Percentiles rank a stretch among this genome's conserved stretches.
These are phyloP conservation scores for Nematostella vectensis DNA, from an alignment of 92 coral and sea anemone species.

Conservation along the genomic window DNA sequence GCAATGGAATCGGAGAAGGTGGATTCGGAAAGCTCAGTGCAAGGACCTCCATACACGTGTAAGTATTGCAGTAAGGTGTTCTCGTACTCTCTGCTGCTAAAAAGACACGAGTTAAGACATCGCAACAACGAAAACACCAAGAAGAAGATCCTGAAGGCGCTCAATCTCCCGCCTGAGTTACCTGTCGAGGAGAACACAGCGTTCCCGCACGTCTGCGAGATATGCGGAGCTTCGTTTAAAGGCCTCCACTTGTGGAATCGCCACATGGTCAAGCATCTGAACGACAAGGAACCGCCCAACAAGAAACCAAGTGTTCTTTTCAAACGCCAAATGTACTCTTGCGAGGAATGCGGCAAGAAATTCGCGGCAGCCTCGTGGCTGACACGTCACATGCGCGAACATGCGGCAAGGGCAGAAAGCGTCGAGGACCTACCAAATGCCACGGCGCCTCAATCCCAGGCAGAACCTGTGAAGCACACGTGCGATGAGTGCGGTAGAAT, in stretches of 20 bases:
- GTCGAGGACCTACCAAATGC: not conserved
- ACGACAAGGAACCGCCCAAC: not conserved
- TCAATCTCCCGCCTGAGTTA: conserved; percentile 3
- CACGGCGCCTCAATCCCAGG: not conserved
- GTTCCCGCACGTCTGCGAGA: conserved; percentile 5
- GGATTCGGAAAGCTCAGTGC: not conserved
- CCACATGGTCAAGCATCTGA: conserved; percentile 14
- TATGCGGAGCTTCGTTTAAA: conserved; percentile 11
- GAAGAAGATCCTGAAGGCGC: conserved; percentile 12
- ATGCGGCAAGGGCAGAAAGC: not conserved
- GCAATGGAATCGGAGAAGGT: not conserved
- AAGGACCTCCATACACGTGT: conserved; percentile 11
- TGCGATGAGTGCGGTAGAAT: conserved; percentile 20
- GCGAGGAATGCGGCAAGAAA: not conserved
- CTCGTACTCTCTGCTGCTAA: conserved; percentile 8
- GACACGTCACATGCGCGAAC: not conserved
- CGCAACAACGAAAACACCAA: conserved; percentile 6
- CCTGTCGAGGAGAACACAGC: not conserved
- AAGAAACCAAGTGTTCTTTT: not conserved
- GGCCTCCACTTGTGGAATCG: conserved; percentile 10
- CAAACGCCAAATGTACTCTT: not conserved
- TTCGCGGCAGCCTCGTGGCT: not conserved
- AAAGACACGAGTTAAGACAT: conserved; percentile 12
- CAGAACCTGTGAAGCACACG: not conserved
- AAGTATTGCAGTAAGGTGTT: conserved; percentile 14